Evolutionary conservation across 2,888 invertebrate species (phyloP).

Genomic region (Morinoia aosen): DNA sequence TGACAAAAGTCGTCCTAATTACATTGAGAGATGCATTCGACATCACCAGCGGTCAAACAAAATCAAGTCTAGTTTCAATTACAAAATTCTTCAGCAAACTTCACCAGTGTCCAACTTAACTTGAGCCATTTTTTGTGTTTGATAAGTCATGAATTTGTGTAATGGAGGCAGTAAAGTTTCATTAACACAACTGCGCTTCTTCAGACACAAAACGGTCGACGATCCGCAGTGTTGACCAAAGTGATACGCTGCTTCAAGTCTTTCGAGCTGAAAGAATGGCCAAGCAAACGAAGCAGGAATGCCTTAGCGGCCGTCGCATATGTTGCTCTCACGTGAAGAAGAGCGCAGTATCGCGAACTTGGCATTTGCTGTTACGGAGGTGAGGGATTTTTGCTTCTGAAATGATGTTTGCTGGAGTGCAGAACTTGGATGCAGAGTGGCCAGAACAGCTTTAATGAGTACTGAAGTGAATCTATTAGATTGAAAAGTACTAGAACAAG

Average conservation of each 20-base stretch:
- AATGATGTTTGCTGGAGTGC: neutral
- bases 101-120: neutral
- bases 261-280: neutral
- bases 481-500: too few species aligned
- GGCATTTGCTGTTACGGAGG: neutral
- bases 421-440: neutral
- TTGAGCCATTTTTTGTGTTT: neutral
- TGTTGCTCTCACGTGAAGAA: neutral
- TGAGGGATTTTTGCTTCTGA: neutral
- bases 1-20: neutral
- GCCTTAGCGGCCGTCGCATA: neutral
- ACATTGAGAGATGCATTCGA: neutral
- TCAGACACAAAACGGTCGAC: constrained; percentile 10
- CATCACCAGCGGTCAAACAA: neutral
- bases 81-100: neutral
- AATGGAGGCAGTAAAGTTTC: neutral
- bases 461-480: neutral
- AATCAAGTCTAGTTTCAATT: neutral
- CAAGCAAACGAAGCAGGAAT: neutral
- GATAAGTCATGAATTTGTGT: neutral
- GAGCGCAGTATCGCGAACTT: neutral
- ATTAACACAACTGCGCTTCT: neutral
- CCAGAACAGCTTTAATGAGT: neutral
- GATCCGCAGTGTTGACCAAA: neutral
- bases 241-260: neutral